These are phyloP conservation scores for Felis catus DNA, from an alignment of 2,113 vertebrate species.

Conservation along the genomic window DNA sequence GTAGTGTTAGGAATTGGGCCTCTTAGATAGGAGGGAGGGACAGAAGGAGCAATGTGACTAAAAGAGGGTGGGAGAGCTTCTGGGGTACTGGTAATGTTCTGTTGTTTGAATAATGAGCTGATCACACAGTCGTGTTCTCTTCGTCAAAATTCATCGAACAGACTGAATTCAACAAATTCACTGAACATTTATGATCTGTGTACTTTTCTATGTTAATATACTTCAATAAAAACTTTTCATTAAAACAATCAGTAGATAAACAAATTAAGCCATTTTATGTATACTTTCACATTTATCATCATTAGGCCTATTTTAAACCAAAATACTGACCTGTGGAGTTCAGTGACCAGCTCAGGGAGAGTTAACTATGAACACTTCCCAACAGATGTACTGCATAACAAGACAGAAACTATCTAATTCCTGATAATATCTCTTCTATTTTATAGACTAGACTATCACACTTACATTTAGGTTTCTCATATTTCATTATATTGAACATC, in stretches of 20 bases:
- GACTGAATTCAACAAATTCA: neutral
- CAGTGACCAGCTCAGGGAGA: neutral
- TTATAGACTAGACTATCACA: neutral
- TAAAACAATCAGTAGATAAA: neutral
- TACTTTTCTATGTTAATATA: neutral
- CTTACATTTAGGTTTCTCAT: neutral
- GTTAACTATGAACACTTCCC: neutral
- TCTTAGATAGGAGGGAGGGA: rapidly evolving
- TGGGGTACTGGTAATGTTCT: neutral
- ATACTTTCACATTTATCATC: neutral
- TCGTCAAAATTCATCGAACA: neutral
- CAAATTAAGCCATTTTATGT: neutral
- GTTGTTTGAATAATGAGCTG: neutral
- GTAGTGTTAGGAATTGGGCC: neutral
- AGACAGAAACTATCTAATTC: neutral
- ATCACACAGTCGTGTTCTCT: neutral
- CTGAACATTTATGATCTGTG: neutral
- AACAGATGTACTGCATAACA: neutral
- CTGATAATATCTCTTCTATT: neutral
- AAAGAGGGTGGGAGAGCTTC: neutral
- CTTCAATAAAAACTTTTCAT: neutral
- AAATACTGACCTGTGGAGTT: neutral
- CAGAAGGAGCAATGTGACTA: neutral
- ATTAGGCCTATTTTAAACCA: neutral
- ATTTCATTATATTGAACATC: neutral